Evolutionary conservation across 2,113 vertebrate species (phyloP).

Genomic region (Lophura nycthemera): DNA sequence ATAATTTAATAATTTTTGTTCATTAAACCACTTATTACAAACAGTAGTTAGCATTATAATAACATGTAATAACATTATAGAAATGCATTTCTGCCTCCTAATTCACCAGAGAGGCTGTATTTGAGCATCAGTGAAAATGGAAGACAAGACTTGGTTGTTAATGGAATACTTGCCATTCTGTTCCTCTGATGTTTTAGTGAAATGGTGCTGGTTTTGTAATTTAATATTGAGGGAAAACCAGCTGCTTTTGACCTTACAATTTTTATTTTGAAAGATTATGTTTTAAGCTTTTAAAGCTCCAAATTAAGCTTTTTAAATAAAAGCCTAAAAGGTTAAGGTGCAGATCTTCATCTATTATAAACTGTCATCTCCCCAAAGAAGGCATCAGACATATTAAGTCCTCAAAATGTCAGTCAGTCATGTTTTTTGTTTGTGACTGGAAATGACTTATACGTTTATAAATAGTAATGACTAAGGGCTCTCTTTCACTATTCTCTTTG

Average conservation of each 20-base stretch:
- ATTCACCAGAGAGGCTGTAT: neutral
- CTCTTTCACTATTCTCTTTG: neutral
- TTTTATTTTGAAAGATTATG: neutral
- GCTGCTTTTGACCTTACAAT: neutral
- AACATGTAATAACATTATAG: neutral
- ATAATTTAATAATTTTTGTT: slow-evolving; percentile 21
- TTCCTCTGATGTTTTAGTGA: neutral
- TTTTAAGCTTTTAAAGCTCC: slow-evolving; percentile 6
- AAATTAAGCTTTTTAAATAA: slow-evolving; percentile 12
- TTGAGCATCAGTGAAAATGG: neutral
- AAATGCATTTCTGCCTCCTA: neutral
- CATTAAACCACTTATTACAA: neutral
- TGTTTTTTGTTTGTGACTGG: neutral
- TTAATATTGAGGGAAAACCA: neutral
- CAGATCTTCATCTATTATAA: neutral
- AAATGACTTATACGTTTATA: neutral
- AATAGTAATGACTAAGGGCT: neutral
- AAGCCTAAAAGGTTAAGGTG: neutral
- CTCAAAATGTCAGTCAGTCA: neutral
- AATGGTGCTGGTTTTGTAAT: neutral
- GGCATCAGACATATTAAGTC: neutral
- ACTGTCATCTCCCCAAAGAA: neutral
- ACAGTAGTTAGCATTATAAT: neutral
- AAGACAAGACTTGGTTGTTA: neutral
- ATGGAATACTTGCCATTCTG: neutral